Percentiles rank a stretch among this genome's conserved stretches.
These are phyloP conservation scores for Ctenopoma multispine DNA, from an alignment of 2,797 vertebrate species.

Conservation along the genomic window DNA sequence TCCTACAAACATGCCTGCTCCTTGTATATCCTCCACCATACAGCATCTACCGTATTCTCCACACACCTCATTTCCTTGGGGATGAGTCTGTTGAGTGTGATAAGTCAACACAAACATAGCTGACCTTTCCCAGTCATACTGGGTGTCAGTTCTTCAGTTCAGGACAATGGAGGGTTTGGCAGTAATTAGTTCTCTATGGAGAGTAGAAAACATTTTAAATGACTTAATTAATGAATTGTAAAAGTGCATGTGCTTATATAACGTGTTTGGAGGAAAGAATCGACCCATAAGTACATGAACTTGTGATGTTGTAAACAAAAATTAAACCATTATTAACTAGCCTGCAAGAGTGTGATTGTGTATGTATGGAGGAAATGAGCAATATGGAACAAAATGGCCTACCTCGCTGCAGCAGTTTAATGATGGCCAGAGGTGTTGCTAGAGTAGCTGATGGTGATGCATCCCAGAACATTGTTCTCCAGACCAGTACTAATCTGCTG, in stretches of 20 bases:
- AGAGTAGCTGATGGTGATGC: slow-evolving; percentile 65
- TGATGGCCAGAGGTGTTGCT: slow-evolving; percentile 76
- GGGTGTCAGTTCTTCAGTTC: slow-evolving; percentile 8
- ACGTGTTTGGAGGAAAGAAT: slow-evolving; percentile 22
- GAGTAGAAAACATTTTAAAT: not conserved
- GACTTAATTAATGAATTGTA: not conserved
- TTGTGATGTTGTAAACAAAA: slow-evolving; percentile 28
- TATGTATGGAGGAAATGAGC: slow-evolving; percentile 47
- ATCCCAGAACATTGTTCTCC: slow-evolving; percentile 72
- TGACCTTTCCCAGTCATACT: slow-evolving; percentile 11
- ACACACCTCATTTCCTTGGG: not conserved
- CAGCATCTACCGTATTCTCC: not conserved
- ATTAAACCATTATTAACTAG: slow-evolving; percentile 52
- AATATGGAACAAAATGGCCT: slow-evolving; percentile 57
- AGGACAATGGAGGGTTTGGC: not conserved
- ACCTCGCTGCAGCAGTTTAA: slow-evolving; percentile 68
- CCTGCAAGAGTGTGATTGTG: slow-evolving; percentile 31
- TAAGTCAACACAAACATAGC: slow-evolving; percentile 12
- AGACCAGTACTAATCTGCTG: slow-evolving; percentile 77
- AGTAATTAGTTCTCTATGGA: not conserved
- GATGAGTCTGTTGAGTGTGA: slow-evolving; percentile 3
- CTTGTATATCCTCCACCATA: not conserved
- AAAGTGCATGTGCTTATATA: slow-evolving; percentile 22
- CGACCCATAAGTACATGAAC: slow-evolving; percentile 8
- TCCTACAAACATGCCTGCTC: not conserved